These are phyloP conservation scores for Leptopilina myrica DNA, from an alignment of 2,888 invertebrate species.

Conservation along the genomic window DNA sequence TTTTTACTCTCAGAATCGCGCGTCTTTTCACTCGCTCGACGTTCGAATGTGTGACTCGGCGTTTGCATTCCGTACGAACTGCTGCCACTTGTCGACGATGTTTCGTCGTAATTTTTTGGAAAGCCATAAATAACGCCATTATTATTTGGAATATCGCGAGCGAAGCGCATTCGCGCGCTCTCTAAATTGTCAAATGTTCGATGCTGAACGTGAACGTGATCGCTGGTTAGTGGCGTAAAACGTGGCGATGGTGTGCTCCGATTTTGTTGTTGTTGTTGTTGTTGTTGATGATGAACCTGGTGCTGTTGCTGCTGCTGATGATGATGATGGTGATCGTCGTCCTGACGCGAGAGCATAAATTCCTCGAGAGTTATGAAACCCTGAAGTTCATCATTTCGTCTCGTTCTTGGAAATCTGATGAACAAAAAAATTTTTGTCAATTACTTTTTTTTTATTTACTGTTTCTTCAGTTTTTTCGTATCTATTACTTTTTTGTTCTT, in stretches of 20 bases:
- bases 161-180: constrained; percentile 52
- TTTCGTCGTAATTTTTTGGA: constrained; percentile 63
- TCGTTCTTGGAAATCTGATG: constrained; percentile 59
- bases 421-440: too few relatives aligned
- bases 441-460: too few relatives aligned
- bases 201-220: constrained; percentile 68
- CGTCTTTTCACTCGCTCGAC: constrained; percentile 43
- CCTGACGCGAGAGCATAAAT: constrained; percentile 87
- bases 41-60: constrained; percentile 47
- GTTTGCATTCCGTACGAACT: constrained; percentile 39
- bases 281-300: too few relatives aligned
- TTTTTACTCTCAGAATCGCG: constrained; percentile 39
- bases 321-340: constrained; percentile 80
- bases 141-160: constrained; percentile 54
- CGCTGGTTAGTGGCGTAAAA: constrained; percentile 65
- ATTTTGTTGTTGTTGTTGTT: background rate
- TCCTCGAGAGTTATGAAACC: constrained; percentile 88
- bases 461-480: too few relatives aligned
- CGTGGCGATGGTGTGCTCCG: constrained; percentile 66
- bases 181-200: constrained; percentile 53
- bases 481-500: too few relatives aligned
- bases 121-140: constrained; percentile 66
- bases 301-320: too few relatives aligned
- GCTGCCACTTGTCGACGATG: constrained; percentile 1
- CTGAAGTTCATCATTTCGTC: constrained; percentile 78